These are phyloP conservation scores for Fragum sueziense DNA, from an alignment of 2,888 invertebrate genomes.

Conservation along the genomic window DNA sequence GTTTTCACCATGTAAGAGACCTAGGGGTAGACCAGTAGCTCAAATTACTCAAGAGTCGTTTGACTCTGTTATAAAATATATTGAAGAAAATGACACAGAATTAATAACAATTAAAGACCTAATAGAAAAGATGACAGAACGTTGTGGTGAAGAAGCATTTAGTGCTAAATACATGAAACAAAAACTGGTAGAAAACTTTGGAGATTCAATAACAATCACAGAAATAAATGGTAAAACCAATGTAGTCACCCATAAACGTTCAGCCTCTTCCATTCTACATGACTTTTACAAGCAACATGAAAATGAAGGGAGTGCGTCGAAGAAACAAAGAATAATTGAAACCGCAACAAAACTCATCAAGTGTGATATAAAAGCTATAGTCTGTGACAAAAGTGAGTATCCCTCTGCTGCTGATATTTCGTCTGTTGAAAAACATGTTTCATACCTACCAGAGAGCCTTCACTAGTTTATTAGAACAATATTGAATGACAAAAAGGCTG, in stretches of 20 bases:
- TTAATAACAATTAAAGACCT: slow-evolving; percentile 33
- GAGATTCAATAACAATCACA: slow-evolving; percentile 53
- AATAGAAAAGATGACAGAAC: slow-evolving; percentile 35
- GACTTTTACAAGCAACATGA: slow-evolving; percentile 37
- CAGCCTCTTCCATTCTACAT: slow-evolving; percentile 47
- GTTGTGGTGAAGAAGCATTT: slow-evolving; percentile 31
- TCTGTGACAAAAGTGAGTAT: slow-evolving; percentile 37
- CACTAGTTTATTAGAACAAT: slow-evolving; percentile 30
- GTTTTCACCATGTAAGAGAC: neutral
- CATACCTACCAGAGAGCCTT: slow-evolving; percentile 47
- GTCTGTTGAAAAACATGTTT: slow-evolving; percentile 30
- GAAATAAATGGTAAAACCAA: slow-evolving; percentile 52
- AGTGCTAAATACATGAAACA: slow-evolving; percentile 51
- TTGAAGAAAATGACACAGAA: slow-evolving; percentile 47
- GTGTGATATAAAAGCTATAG: slow-evolving; percentile 60
- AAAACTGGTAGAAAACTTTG: slow-evolving; percentile 57
- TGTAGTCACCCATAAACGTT: slow-evolving; percentile 59
- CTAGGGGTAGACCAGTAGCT: neutral
- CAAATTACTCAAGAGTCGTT: neutral
- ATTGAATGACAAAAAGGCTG: slow-evolving; percentile 36
- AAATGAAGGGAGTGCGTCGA: neutral
- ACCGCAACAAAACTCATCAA: slow-evolving; percentile 68
- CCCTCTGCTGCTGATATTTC: slow-evolving; percentile 43
- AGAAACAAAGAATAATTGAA: slow-evolving; percentile 32
- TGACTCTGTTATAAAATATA: slow-evolving; percentile 1